A percentile compares a stretch with the other conserved stretches of the same genome.
These are phyloP conservation scores for Sylvilagus floridanus DNA, from an alignment of 2,797 vertebrate genomes.

Conservation along the genomic window DNA sequence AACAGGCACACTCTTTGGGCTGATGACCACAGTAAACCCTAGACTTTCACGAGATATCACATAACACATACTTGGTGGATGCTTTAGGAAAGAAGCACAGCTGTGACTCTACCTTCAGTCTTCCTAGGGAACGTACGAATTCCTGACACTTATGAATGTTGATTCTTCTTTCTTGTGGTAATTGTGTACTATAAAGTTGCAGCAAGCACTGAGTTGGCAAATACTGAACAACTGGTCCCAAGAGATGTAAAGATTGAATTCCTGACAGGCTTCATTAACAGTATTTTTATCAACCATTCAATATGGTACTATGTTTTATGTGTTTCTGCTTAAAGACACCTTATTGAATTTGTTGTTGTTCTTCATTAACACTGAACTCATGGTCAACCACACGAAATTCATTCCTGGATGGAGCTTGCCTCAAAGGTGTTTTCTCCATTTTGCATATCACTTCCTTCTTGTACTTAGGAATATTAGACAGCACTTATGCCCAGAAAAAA, in stretches of 20 bases:
- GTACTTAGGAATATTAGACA: not conserved
- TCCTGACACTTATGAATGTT: not conserved
- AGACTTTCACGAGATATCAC: not conserved
- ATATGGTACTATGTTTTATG: not conserved
- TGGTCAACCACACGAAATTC: not conserved
- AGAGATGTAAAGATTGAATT: not conserved
- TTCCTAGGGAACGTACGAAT: not conserved
- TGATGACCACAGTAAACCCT: not conserved
- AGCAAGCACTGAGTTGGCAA: not conserved
- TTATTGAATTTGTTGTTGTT: not conserved
- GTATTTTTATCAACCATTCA: not conserved
- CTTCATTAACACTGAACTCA: not conserved
- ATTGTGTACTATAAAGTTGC: not conserved
- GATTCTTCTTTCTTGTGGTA: not conserved
- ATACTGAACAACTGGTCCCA: not conserved
- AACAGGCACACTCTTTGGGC: not conserved
- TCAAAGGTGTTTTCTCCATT: not conserved
- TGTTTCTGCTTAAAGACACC: not conserved
- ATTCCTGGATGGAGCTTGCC: not conserved
- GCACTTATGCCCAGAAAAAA: not conserved
- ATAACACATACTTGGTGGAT: too few species aligned
- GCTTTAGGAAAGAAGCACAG: not conserved
- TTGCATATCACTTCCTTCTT: not conserved
- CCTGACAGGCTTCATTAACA: not conserved
- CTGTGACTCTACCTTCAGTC: not conserved